These are phyloP conservation scores for Morelia viridis DNA, from an alignment of 2,797 vertebrate genomes.

Conservation along the genomic window DNA sequence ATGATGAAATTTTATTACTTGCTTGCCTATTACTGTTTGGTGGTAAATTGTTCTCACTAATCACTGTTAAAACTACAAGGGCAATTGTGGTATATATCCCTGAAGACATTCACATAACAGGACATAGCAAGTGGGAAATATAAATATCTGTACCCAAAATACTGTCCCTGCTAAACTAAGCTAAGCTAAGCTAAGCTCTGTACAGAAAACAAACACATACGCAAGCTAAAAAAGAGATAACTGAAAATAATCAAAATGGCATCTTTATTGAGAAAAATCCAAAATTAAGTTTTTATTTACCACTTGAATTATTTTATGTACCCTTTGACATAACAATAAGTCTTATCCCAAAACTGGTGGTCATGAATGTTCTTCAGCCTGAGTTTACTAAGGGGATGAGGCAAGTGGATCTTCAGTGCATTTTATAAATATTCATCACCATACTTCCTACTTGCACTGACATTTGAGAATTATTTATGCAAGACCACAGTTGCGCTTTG, in stretches of 20 bases:
- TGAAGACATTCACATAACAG: constrained; percentile 31
- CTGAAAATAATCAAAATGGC: constrained; percentile 41
- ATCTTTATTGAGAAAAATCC: constrained; percentile 10
- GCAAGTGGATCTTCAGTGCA: no score
- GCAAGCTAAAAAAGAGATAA: background rate
- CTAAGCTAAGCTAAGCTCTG: constrained; percentile 21
- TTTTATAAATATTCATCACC: no score
- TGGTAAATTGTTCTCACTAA: constrained; percentile 56
- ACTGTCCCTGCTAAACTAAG: constrained; percentile 21
- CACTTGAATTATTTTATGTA: background rate
- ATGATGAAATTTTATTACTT: constrained; percentile 69
- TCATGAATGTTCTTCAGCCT: no score
- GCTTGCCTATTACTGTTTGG: constrained; percentile 55
- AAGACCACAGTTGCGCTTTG: no score
- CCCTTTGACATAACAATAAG: background rate
- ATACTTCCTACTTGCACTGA: no score
- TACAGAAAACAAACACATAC: constrained; percentile 45
- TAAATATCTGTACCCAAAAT: background rate
- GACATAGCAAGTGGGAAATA: constrained; percentile 23
- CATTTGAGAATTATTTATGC: no score
- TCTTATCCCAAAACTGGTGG: no score
- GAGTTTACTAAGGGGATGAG: no score
- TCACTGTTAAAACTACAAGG: constrained; percentile 55
- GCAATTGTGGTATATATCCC: constrained; percentile 17
- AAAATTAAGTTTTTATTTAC: background rate